Evolutionary conservation across 2,888 invertebrate genomes (phyloP), one percentile per base, ranked within the genome.

Genomic region (Myopa testacea): DNA sequence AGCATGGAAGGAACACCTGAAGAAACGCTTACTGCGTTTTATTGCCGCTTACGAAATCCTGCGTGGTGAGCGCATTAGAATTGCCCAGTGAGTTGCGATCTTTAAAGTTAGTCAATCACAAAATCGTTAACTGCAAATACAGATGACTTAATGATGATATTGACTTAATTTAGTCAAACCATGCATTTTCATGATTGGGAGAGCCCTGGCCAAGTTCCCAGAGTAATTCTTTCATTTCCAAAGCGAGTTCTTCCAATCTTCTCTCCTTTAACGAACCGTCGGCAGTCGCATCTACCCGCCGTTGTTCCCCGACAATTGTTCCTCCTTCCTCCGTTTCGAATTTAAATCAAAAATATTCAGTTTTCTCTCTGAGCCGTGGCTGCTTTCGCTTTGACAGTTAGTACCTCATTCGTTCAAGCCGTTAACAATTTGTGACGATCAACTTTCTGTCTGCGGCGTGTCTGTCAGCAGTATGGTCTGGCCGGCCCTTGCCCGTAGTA

Each of bases 391-490:
- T 71, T 38, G 71, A 71, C 71, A 19, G 40, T 72, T 62, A n/a
- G 62, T 63, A n/a, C 63, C 40, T 62, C 73, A 63, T 73, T 63
- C 73, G 73, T 73, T 73, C 62, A 34, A 73, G 75, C 67, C 60
- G 75, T 58, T 75, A 68, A 45, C 69, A 69, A 75, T 38, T 75
- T 75, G 67, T 75, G 75, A 55, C 68, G 75, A 67, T 75, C 68
- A 68, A 26, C 40, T 26, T 58, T 26, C 65, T 52, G 65, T 65
- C 38, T 65, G 74, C 14, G 40, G 45, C 37, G 73, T 3, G 40
- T 55, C 63, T 6, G 63, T 58, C 68, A 58, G 68, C 55, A 19
- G 8, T 1, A 34, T 10, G n/a, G 68, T 69, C 45, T 60, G 60
- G 26, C 40, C 0, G 34, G 19, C 74, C 45, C 14, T 60, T 65